These are phyloP conservation scores for Xestia sexstrigata DNA, from an alignment of 2,888 invertebrate species.

Conservation along the genomic window DNA sequence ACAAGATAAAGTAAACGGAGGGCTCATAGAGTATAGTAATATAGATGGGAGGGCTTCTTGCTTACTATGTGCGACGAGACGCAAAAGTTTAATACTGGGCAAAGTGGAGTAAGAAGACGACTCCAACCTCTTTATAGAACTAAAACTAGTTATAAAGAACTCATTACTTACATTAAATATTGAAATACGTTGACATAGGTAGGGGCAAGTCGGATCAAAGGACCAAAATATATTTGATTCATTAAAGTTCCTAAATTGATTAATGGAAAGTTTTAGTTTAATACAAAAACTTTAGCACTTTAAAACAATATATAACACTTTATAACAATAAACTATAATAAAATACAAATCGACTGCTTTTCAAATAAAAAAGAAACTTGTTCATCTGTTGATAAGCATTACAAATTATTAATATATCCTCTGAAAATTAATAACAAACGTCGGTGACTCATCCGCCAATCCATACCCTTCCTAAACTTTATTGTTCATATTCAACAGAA, in stretches of 20 bases:
- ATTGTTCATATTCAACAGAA: not conserved
- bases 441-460: not conserved
- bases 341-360: not conserved
- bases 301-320: no score
- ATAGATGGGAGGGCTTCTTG: no score
- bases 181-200: not conserved
- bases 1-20: no score
- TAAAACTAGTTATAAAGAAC: no score
- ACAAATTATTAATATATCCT: not conserved
- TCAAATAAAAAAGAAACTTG: not conserved
- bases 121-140: no score
- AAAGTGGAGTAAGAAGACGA: no score
- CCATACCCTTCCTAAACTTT: not conserved
- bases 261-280: not conserved
- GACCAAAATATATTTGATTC: not conserved
- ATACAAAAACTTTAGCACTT: no score
- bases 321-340: not conserved
- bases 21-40: no score
- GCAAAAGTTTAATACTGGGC: no score
- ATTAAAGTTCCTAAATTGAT: not conserved
- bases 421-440: not conserved
- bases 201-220: slow-evolving; percentile 3
- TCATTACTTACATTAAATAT: no score
- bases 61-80: no score
- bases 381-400: not conserved